Base-by-base conservation (phyloP, 2,888 invertebrate species). In the Dioctria linearis region DNA sequence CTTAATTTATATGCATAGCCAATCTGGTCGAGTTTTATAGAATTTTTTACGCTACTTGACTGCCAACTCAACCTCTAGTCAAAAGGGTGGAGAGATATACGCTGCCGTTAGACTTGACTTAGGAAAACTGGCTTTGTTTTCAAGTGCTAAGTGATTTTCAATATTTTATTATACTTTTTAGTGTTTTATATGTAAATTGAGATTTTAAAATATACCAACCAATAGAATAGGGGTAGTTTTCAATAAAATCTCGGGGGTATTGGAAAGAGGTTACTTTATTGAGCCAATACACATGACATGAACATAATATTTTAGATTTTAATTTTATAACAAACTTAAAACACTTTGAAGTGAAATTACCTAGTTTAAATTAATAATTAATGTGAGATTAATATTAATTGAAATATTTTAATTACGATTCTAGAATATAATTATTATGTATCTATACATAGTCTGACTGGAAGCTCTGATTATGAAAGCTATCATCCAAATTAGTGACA, bases 1-100 rank as follows among this genome's bases (percentile, higher is more conserved):
- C 84, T 85, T 88, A 87, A 89, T 89, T 89, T 89, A 89, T 89
- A 89, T 89, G 88, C 89, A 88, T 87, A 89, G 89, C 86, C 88
- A 88, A 88, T 87, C 88, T 88, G 86, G 86, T 86, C 85, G 86
- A 87, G 87, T 88, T 88, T 88, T 88, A 87, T 85, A 85, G 84
- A 87, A 88, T 88, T 87, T 87, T 85, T 88, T 87, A 86, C 86
- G 84, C 85, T 87, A 88, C 88, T 88, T 88, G 89, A 88, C 85
- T 88, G 69, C 59, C 49, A 78, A 57, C 63, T 63, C 67, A 59
- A 66, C 49, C 51, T 37, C 43, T 57, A n/a, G 25, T n/a, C 75
- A 66, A 25, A 25, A 57, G 75, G 65, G 63, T 49, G 59, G 57
- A 57, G 66, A 51, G 25, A 13, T 66, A 66, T 66, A 51, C 51